These are phyloP conservation scores for Anthrax anthrax DNA, from an alignment of 2,888 invertebrate species.

Conservation along the genomic window DNA sequence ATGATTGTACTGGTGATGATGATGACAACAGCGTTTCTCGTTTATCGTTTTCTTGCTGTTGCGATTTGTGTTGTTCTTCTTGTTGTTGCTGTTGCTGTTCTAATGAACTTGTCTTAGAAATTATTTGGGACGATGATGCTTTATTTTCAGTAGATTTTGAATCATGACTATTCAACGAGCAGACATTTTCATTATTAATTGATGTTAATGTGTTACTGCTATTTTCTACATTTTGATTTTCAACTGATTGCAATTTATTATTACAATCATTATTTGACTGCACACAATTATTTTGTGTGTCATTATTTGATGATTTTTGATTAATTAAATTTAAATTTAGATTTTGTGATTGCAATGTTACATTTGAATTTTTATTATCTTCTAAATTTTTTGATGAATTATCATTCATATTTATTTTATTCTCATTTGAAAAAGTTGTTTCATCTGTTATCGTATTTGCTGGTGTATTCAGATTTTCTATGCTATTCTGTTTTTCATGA, in stretches of 20 bases:
- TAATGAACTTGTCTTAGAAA: slow-evolving; percentile 7
- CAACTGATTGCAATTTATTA: background rate
- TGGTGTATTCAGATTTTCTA: background rate
- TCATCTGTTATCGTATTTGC: background rate
- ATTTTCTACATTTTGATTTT: background rate
- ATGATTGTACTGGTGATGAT: background rate
- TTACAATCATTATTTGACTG: background rate
- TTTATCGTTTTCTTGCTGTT: background rate
- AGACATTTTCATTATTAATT: background rate
- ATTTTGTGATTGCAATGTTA: background rate
- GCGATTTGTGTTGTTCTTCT: background rate
- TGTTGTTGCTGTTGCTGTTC: background rate
- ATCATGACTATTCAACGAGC: background rate
- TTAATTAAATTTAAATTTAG: too few relatives aligned
- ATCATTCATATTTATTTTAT: background rate
- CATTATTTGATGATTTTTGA: background rate
- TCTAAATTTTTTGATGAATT: background rate
- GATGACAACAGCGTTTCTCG: background rate
- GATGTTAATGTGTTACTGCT: background rate
- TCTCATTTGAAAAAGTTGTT: background rate
- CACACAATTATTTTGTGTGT: background rate
- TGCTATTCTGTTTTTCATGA: background rate
- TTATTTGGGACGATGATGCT: background rate
- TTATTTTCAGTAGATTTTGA: background rate
- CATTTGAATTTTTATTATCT: background rate